Conservation (phyloP, 2,888 invertebrate genomes). For the Plebejus argus region DNA sequence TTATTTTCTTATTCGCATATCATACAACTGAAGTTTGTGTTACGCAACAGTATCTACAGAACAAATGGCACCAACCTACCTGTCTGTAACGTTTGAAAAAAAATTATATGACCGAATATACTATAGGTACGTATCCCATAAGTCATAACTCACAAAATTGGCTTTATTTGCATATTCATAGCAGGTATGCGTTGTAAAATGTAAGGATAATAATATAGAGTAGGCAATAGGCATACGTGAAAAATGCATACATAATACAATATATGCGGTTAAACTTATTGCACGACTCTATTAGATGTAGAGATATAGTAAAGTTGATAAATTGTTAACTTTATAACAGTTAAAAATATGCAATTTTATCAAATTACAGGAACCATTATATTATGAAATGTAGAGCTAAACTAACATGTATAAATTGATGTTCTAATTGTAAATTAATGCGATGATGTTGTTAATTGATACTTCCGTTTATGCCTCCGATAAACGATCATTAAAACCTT, state of each 20-base stretch:
- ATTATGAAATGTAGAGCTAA: neutral
- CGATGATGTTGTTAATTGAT: neutral
- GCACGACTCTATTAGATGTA: neutral
- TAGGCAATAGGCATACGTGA: neutral
- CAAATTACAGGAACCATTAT: too few relatives aligned
- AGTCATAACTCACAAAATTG: too few relatives aligned
- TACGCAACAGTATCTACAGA: neutral
- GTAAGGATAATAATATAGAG: neutral
- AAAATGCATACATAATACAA: too few relatives aligned
- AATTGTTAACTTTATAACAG: too few relatives aligned
- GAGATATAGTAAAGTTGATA: neutral
- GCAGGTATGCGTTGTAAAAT: neutral
- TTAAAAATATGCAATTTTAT: too few relatives aligned
- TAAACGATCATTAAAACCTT: neutral
- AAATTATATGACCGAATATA: too few relatives aligned
- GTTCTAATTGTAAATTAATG: neutral
- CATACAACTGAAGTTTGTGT: neutral
- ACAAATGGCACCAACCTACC: too few relatives aligned
- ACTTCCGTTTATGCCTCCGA: neutral
- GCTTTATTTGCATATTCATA: too few relatives aligned
- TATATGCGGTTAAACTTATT: neutral
- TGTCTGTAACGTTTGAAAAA: too few relatives aligned
- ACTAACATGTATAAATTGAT: neutral
- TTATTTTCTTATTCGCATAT: too few relatives aligned
- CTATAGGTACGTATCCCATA: too few relatives aligned